These are phyloP conservation scores for Cistogaster globosa DNA, from an alignment of 2,888 invertebrate genomes.

Conservation along the genomic window DNA sequence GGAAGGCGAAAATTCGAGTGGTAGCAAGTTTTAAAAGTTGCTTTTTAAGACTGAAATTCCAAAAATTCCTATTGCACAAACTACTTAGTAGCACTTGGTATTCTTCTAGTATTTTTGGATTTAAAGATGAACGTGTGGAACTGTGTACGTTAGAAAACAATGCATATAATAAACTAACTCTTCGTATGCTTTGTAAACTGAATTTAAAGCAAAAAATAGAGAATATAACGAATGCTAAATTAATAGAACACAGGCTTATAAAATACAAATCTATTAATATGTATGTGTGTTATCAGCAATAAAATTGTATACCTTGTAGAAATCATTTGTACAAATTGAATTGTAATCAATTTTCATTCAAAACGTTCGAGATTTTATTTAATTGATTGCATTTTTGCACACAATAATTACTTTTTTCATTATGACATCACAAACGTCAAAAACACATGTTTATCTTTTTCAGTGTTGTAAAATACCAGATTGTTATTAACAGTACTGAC, in stretches of 20 bases:
- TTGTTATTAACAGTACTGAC: conserved; percentile 9
- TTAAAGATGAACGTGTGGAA: neutral
- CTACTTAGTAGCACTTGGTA: conserved; percentile 4
- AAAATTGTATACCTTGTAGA: conserved; percentile 34
- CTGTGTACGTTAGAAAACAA: conserved; percentile 32
- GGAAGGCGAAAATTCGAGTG: neutral
- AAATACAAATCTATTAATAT: neutral
- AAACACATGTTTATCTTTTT: conserved; percentile 34
- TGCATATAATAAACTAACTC: conserved; percentile 35
- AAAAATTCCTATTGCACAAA: neutral
- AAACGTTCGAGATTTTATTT: neutral
- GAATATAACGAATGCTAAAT: neutral
- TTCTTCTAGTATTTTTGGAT: conserved; percentile 2
- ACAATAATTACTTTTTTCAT: conserved; percentile 4
- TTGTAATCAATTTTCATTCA: conserved; percentile 25
- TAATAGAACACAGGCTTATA: neutral
- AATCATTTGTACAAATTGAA: conserved; percentile 44
- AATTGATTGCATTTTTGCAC: neutral
- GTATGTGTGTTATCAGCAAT: neutral
- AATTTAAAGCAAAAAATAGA: neutral
- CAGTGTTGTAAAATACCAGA: conserved; percentile 26
- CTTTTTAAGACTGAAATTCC: conserved; percentile 3
- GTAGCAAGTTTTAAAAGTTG: neutral
- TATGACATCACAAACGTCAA: conserved; percentile 52
- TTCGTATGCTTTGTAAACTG: conserved; percentile 35